These are phyloP conservation scores for Nomada flava DNA, from an alignment of 2,888 invertebrate genomes.

Conservation along the genomic window DNA sequence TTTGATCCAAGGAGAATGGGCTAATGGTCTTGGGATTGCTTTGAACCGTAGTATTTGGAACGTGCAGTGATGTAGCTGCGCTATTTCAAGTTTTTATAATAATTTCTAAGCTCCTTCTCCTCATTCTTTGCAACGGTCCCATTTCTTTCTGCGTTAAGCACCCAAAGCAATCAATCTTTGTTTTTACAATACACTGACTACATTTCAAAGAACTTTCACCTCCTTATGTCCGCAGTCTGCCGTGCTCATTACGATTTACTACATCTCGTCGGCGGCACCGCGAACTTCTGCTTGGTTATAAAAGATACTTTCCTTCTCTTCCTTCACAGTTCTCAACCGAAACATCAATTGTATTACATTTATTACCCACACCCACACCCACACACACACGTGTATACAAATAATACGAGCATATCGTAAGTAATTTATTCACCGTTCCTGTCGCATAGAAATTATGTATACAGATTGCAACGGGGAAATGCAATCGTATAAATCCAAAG, in stretches of 20 bases:
- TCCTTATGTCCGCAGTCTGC: slow-evolving; percentile 26
- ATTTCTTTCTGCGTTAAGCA: neutral
- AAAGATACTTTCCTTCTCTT: neutral
- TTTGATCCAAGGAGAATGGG: neutral
- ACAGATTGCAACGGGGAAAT: slow-evolving; percentile 3
- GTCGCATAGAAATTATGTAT: neutral
- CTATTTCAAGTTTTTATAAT: slow-evolving; percentile 3
- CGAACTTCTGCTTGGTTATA: neutral
- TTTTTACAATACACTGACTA: slow-evolving; percentile 42
- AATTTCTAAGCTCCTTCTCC: neutral
- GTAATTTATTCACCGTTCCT: neutral
- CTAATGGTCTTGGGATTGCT: neutral
- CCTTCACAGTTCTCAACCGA: neutral
- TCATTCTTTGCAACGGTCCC: neutral
- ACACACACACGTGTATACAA: too few relatives aligned
- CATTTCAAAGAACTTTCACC: slow-evolving; percentile 49
- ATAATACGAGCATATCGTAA: neutral
- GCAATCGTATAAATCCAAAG: slow-evolving; percentile 10
- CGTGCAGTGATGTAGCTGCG: neutral
- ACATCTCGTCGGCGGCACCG: neutral
- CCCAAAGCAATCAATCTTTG: slow-evolving; percentile 44
- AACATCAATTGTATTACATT: neutral
- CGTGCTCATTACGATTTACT: neutral
- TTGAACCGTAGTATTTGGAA: too few relatives aligned
- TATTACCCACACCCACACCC: neutral